Percentiles rank a stretch among this genome's conserved stretches.
phyloP scores from a whole-genome alignment of 2,797 vertebrate genomes.

The Lutjanus campechanus region DNA sequence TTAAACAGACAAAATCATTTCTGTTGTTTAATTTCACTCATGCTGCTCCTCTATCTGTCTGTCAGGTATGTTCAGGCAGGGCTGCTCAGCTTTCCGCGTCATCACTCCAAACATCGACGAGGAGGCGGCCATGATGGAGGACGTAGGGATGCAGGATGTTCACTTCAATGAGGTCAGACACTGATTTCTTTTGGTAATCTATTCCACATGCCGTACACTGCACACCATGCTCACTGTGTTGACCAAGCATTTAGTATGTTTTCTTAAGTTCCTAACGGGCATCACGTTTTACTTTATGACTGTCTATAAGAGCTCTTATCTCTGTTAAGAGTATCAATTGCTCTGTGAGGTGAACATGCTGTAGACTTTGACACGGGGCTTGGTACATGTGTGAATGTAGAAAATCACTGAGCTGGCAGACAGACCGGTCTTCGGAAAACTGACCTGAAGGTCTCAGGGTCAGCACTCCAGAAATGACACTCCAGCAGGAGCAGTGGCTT shows the following conservation, averaged over 20 bases:
- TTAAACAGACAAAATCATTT: neutral
- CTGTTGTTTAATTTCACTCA: neutral
- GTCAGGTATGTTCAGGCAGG: slow-evolving; percentile 95
- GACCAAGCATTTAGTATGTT: neutral
- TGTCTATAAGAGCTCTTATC: slow-evolving; percentile 57
- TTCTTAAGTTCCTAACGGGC: neutral
- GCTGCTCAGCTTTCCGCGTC: slow-evolving; percentile 94
- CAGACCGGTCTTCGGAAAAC: neutral
- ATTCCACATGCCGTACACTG: neutral
- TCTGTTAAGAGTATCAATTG: slow-evolving; percentile 50
- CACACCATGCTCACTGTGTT: neutral
- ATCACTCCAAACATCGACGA: slow-evolving; percentile 99
- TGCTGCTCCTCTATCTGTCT: neutral
- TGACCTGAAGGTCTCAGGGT: neutral
- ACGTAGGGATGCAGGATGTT: slow-evolving; percentile 98
- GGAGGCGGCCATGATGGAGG: slow-evolving; percentile 99
- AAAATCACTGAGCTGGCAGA: slow-evolving; percentile 9
- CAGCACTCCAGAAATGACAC: neutral
- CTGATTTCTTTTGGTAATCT: neutral
- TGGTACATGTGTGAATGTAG: slow-evolving; percentile 9
- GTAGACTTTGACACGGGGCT: slow-evolving; percentile 53
- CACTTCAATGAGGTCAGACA: slow-evolving; percentile 94
- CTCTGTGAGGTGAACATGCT: neutral
- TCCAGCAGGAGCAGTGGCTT: neutral
- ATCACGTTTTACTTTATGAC: slow-evolving; percentile 8